Conservation (phyloP, 2,113 vertebrate species). For the Lepisosteus oculatus region DNA sequence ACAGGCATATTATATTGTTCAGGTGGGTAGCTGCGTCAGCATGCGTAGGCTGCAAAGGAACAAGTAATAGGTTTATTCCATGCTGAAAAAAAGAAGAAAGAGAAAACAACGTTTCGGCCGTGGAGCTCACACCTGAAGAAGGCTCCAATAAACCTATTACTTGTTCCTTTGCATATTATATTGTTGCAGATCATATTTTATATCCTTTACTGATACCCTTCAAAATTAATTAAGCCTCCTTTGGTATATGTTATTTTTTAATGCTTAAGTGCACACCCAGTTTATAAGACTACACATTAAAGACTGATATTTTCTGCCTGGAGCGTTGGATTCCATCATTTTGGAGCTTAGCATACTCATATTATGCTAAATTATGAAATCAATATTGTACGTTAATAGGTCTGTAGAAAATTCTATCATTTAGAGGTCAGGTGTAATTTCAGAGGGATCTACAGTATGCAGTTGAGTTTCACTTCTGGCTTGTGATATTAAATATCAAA, state of each 20-base stretch:
- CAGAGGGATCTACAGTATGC: background rate
- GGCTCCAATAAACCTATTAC: too few species aligned
- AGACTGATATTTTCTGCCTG: background rate
- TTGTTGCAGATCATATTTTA: too few species aligned
- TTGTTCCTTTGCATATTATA: too few species aligned
- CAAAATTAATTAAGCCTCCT: conserved; percentile 41
- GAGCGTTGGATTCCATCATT: background rate
- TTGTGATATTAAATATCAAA: background rate
- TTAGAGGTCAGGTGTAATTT: background rate
- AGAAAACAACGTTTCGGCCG: too few species aligned
- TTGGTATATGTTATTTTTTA: conserved; percentile 31
- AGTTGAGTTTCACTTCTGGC: background rate
- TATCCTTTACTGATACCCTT: conserved; percentile 34
- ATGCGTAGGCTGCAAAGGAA: too few species aligned
- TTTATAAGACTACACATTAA: background rate
- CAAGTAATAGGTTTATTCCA: too few species aligned
- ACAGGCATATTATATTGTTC: too few species aligned
- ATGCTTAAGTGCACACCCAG: background rate
- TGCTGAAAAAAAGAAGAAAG: too few species aligned
- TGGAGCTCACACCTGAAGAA: too few species aligned
- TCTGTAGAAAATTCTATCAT: conserved; percentile 14
- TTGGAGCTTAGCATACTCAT: background rate
- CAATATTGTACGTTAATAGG: conserved; percentile 46
- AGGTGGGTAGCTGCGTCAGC: too few species aligned
- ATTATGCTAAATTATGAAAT: background rate